These are phyloP conservation scores for Lasiurus cinereus DNA, from an alignment of 2,113 vertebrate species.

Conservation along the genomic window DNA sequence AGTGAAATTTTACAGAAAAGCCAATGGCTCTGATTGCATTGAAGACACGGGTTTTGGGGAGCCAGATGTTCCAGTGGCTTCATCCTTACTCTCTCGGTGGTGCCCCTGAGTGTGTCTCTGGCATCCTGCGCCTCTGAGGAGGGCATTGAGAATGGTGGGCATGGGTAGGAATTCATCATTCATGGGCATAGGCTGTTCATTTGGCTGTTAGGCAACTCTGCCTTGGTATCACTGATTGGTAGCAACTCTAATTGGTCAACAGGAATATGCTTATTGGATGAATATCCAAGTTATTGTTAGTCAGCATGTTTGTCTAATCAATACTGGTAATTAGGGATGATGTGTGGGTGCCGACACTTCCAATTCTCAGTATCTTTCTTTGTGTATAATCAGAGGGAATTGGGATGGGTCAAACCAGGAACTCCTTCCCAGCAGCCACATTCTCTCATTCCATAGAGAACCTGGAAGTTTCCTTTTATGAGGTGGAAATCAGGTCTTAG, in stretches of 20 bases:
- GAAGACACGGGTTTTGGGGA: neutral
- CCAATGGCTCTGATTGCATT: neutral
- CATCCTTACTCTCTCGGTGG: neutral
- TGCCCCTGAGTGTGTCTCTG: neutral
- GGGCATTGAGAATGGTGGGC: neutral
- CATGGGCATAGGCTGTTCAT: neutral
- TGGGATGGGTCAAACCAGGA: slow-evolving; percentile 4
- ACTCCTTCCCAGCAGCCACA: neutral
- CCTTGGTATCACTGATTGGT: neutral
- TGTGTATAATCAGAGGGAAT: neutral
- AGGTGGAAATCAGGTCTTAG: slow-evolving; percentile 21
- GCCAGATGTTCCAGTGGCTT: neutral
- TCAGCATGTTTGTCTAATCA: neutral
- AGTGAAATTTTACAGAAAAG: neutral
- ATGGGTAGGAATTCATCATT: slow-evolving; percentile 3
- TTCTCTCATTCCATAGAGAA: neutral
- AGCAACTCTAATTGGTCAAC: neutral
- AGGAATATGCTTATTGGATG: neutral
- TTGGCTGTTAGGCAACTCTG: neutral
- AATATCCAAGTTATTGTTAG: neutral
- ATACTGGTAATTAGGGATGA: neutral
- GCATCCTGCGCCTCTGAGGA: neutral
- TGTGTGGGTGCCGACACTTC: neutral
- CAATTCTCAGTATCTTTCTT: neutral
- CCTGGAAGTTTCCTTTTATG: neutral